Evolutionary conservation across 92 coral and sea anemone species (phyloP).

Genomic region (Porites cylindrica): DNA sequence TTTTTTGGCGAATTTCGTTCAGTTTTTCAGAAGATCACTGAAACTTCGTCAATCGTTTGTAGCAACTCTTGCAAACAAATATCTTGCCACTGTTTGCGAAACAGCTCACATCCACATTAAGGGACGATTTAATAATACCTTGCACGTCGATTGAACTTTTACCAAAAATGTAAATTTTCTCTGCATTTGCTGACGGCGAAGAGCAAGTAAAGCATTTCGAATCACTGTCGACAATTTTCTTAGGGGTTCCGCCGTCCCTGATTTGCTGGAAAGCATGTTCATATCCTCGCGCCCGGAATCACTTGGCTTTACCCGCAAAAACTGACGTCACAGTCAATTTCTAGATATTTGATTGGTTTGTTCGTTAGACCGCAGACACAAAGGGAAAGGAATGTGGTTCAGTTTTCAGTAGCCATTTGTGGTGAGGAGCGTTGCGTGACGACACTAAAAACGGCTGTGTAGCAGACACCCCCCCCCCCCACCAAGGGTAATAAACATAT

Average conservation of each 20-base stretch:
- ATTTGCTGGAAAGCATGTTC: not conserved
- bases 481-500: too few relatives aligned
- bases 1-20: too few relatives aligned
- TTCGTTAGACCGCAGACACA: too few relatives aligned
- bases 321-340: not conserved
- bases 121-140: constrained; percentile 14
- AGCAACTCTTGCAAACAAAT: constrained; percentile 19
- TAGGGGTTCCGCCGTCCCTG: constrained; percentile 38
- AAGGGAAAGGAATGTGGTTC: too few relatives aligned
- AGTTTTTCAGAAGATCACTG: too few relatives aligned
- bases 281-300: not conserved
- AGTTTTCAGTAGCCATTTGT: too few relatives aligned
- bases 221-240: constrained; percentile 32
- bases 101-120: constrained; percentile 27
- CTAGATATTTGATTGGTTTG: constrained; percentile 11
- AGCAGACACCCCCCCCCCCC: too few relatives aligned
- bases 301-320: not conserved
- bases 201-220: constrained; percentile 1
- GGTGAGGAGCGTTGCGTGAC: too few relatives aligned
- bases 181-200: not conserved
- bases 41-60: constrained; percentile 23
- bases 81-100: too few relatives aligned
- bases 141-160: constrained; percentile 25
- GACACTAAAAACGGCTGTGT: too few relatives aligned
- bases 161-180: constrained; percentile 2